Base-by-base conservation (phyloP, 37 sponge, comb jelly and placozoan genomes). In the Cladorhizidae sp. region DNA sequence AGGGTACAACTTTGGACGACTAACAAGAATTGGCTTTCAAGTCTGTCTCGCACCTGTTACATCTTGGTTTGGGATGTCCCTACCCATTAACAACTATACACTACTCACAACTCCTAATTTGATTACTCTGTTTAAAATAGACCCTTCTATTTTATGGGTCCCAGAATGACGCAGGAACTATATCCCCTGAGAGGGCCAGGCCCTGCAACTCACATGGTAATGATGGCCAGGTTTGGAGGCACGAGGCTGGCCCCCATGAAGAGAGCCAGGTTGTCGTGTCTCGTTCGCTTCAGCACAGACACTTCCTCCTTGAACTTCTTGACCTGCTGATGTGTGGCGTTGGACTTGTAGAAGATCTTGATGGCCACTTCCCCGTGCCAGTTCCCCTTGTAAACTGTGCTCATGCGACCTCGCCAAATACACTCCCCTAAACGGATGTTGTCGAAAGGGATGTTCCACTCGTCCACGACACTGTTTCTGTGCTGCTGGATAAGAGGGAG, bases 311-410 rank as follows among this genome's bases (percentile, higher is more conserved):
- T 94, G 80, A 97, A 94, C 33, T 78, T 67, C 7, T 68, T 70
- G 21, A 97, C 50, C 76, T 94, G 95, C 62, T 87, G 68, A 0
- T 43, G n/a, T 45, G 93, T 94, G n/a, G 93, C 87, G 70, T 92
- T 65, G 12, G 88, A 86, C 57, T 89, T 49, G 65, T 57, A 55
- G 78, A 92, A 88, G 75, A 57, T 78, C 81, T 97, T 94, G 57
- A 97, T 81, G 56, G 89, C 85, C 57, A 97, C 98, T 32, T 97
- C 85, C 18, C 98, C 98, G 67, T 97, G 98, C 98, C 98, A 97
- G 77, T 97, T 74, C 1, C 92, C 98, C 49, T 71, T 75, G 83
- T 76, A 85, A 1, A 93, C 88, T 73, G 86, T 74, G 32, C 65
- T 52, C 73, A 85, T 85, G 3, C 64, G 71, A 9, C 76, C 80